A percentile compares a stretch with the other conserved stretches of the same genome.
phyloP scores from a whole-genome alignment of 2,888 invertebrate genomes.

The Neuroscelio doddi region DNA sequence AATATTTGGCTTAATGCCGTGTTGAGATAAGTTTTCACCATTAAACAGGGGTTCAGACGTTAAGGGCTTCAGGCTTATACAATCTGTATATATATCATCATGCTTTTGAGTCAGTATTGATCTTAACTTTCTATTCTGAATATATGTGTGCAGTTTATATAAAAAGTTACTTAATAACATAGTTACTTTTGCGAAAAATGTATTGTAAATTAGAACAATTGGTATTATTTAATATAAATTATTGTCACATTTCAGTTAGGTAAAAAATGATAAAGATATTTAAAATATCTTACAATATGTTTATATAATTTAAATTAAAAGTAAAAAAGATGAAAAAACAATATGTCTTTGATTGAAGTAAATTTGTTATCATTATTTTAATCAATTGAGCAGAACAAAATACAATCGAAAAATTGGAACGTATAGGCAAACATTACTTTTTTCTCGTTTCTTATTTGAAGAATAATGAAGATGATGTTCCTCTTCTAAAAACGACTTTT shows the following conservation, averaged over 20 bases:
- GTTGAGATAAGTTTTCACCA: constrained; percentile 9
- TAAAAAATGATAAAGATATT: no score
- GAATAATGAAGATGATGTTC: constrained; percentile 3
- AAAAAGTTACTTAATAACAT: constrained; percentile 3
- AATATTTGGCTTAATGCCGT: constrained; percentile 10
- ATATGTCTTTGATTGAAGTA: neutral
- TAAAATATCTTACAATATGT: neutral
- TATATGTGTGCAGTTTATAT: no score
- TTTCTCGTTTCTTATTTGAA: neutral
- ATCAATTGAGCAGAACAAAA: no score
- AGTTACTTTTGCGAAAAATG: neutral
- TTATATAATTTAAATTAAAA: neutral
- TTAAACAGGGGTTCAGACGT: constrained; percentile 9
- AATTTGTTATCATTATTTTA: neutral
- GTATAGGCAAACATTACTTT: no score
- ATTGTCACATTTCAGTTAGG: no score
- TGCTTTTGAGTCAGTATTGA: constrained; percentile 10
- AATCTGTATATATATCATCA: constrained; percentile 2
- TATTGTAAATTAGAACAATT: no score
- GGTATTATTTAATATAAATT: no score
- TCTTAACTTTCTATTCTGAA: constrained; percentile 16
- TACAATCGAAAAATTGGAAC: no score
- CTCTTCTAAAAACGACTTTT: constrained; percentile 1
- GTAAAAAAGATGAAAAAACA: no score
- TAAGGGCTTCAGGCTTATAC: constrained; percentile 13